Conservation (phyloP, 2,888 invertebrate species). For the Cataglyphis altisquamis region DNA sequence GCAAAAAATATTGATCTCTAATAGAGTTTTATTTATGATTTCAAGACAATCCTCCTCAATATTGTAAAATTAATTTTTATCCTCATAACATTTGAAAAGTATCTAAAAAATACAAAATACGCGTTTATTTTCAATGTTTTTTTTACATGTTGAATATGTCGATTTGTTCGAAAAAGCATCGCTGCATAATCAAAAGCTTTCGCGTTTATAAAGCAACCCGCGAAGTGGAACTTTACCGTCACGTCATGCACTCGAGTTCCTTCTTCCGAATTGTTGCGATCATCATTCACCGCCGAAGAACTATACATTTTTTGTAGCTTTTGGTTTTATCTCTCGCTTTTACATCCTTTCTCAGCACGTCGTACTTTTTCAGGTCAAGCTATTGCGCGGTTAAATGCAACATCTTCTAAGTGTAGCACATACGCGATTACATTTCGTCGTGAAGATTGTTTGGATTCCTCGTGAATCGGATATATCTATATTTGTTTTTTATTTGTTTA, state of each 20-base stretch:
- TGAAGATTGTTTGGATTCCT: background rate
- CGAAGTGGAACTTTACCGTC: constrained; percentile 5
- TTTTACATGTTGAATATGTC: background rate
- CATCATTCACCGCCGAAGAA: constrained; percentile 6
- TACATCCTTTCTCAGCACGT: background rate
- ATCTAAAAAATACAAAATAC: background rate
- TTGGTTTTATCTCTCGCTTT: constrained; percentile 7
- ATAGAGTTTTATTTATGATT: background rate
- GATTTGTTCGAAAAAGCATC: background rate
- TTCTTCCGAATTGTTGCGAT: constrained; percentile 40
- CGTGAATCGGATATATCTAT: background rate
- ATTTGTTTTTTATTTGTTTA: constrained; percentile 21
- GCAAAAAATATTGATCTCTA: background rate
- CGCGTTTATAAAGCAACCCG: background rate
- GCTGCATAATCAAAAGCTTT: background rate
- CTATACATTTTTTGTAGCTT: background rate
- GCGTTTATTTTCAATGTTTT: background rate
- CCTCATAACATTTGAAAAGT: background rate
- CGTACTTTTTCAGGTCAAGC: constrained; percentile 20
- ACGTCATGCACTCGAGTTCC: constrained; percentile 5
- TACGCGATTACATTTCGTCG: constrained; percentile 3
- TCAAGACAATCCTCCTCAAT: background rate
- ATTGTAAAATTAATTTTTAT: background rate
- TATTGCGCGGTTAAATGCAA: background rate
- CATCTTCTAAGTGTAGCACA: background rate